Evolutionary conservation across 2,888 invertebrate species (phyloP), one percentile per base, ranked within the genome.

Genomic region (Catocala nupta): DNA sequence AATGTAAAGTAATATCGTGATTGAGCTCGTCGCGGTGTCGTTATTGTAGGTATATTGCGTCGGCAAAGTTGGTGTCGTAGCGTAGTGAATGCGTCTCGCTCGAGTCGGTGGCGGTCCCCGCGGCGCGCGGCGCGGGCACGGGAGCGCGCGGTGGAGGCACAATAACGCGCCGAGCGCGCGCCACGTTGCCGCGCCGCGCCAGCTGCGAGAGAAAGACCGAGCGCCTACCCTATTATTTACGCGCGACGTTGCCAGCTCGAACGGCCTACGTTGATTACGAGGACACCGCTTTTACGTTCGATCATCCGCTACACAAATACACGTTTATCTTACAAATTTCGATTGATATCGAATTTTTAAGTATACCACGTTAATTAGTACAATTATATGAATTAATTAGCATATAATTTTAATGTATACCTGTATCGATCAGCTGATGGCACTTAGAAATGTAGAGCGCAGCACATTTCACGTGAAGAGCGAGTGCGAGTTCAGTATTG

Each of bases 171-270:
- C 78, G 81, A 59, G 77, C 79, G 80, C 77, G 84, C 75, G 92
- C 92, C 91, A 87, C 90, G 94, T 93, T 93, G 93, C 93, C 93
- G 85, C 87, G 86, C 76, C 83, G 89, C 92, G 91, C 93, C 93
- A 92, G 92, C 94, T 93, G 94, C 92, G 92, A 93, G 92, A 92
- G 93, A 92, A 92, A 93, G 90, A 93, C 90, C 88, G 89, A 87
- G 90, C 90, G 92, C 91, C 90, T 93, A 94, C 94, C 94, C 94
- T 93, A 93, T 94, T 93, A 93, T 93, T 93, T 93, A 93, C 93
- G 91, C 92, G 94, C 93, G 92, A 82, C 90, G 94, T 94, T 94
- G 94, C 93, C 94, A 84, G 79, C 71, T 85, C 90, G 91, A 79
- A 77, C 90, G 90, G 91, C 92, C 93, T 93, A 94, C 93, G 93